Evolutionary conservation across 2,888 invertebrate genomes (phyloP).

Genomic region (Aphodius sticticus): DNA sequence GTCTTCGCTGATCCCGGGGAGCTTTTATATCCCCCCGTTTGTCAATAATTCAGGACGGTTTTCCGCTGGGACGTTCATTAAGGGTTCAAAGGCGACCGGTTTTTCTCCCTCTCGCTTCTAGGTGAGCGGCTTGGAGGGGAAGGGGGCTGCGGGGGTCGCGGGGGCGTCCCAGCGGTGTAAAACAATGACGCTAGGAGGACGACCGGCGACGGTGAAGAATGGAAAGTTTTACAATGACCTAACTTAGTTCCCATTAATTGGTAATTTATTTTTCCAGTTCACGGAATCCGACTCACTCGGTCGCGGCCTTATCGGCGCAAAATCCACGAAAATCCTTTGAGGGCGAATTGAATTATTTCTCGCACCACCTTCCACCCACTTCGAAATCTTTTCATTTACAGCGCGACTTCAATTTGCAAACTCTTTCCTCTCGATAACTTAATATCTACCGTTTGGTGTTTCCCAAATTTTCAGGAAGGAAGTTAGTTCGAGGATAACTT

Average conservation of each 20-base stretch:
- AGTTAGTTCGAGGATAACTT: too few species aligned
- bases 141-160: too few species aligned
- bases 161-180: background rate
- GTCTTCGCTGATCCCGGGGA: background rate
- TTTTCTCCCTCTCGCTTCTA: background rate
- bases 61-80: background rate
- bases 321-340: background rate
- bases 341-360: background rate
- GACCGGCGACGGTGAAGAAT: background rate
- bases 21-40: background rate
- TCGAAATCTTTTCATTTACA: background rate
- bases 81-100: background rate
- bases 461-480: too few species aligned
- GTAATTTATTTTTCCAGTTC: background rate
- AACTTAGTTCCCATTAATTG: constrained; percentile 4
- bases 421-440: background rate
- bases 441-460: too few species aligned
- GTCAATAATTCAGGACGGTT: background rate
- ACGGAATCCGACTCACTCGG: background rate
- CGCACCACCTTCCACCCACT: background rate
- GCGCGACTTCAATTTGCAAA: background rate
- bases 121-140: too few species aligned
- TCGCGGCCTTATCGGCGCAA: background rate
- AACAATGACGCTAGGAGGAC: background rate
- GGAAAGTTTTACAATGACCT: constrained; percentile 4